phyloP scores from a whole-genome alignment of 1,140 invertebrate genomes.

The Tetranychus cinnabarinus region DNA sequence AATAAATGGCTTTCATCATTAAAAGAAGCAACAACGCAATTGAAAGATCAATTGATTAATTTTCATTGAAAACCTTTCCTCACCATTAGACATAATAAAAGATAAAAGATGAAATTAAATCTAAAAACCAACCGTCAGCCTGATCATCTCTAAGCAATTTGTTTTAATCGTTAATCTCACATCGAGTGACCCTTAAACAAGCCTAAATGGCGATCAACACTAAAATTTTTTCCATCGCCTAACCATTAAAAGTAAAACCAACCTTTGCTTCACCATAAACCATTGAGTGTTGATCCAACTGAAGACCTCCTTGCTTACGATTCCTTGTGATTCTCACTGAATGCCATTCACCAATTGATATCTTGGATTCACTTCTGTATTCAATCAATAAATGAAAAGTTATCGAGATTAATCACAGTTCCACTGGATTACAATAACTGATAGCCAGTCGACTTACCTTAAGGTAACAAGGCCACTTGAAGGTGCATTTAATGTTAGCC shows the following conservation, averaged over 20 bases:
- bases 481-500: not conserved
- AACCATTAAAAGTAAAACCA: not conserved
- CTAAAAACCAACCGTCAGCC: too few relatives aligned
- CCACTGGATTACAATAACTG: not conserved
- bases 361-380: conserved; percentile 15
- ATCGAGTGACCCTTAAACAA: too few relatives aligned
- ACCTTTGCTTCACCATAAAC: conserved; percentile 33
- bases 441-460: not conserved
- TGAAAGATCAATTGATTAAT: too few relatives aligned
- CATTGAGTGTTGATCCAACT: conserved; percentile 42
- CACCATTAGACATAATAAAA: too few relatives aligned
- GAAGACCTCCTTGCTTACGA: conserved; percentile 48
- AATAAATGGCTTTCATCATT: too few relatives aligned
- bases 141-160: too few relatives aligned
- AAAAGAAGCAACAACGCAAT: too few relatives aligned
- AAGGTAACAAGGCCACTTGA: not conserved
- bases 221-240: too few relatives aligned
- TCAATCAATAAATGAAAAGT: not conserved
- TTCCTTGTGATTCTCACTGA: conserved; percentile 42
- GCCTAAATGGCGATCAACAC: too few relatives aligned
- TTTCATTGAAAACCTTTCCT: too few relatives aligned
- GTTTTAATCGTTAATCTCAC: too few relatives aligned
- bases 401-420: not conserved
- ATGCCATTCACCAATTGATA: conserved; percentile 50
- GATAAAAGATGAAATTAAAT: too few relatives aligned